A percentile compares a stretch with the other conserved stretches of the same genome.
These are phyloP conservation scores for Drosophila neoperkinsi DNA, from an alignment of 2,888 invertebrate species.

Conservation along the genomic window DNA sequence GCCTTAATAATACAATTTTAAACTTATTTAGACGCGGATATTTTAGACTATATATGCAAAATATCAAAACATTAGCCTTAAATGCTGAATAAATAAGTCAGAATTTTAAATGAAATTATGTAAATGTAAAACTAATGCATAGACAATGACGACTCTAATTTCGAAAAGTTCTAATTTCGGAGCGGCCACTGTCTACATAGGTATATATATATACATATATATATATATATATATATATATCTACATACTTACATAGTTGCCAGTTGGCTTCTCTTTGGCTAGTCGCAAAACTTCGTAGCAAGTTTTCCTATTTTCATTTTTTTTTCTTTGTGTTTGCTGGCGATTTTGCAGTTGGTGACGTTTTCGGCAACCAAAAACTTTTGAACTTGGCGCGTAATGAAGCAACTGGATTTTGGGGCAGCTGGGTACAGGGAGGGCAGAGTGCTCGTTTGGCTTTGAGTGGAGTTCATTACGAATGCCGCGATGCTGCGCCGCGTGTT, in stretches of 20 bases:
- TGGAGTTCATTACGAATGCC: conserved; percentile 79
- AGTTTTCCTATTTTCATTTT: conserved; percentile 33
- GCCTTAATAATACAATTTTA: neutral
- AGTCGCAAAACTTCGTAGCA: conserved; percentile 54
- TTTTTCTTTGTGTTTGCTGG: conserved; percentile 32
- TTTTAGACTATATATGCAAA: neutral
- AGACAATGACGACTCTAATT: conserved; percentile 2
- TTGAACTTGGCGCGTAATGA: conserved; percentile 67
- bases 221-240: conserved; percentile 2
- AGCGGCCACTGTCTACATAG: neutral
- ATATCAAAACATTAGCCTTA: neutral
- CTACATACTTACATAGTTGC: conserved; percentile 36
- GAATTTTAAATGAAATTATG: neutral
- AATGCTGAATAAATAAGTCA: neutral
- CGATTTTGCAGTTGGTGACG: conserved; percentile 74
- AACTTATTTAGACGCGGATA: neutral
- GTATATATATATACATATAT: conserved; percentile 1
- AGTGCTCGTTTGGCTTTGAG: conserved; percentile 77
- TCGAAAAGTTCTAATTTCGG: neutral
- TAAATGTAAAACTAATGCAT: neutral
- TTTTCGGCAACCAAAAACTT: conserved; percentile 79
- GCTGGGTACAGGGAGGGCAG: conserved; percentile 33
- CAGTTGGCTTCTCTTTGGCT: conserved; percentile 39
- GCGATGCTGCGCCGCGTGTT: conserved; percentile 74
- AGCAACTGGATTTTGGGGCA: conserved; percentile 12